phyloP scores from a whole-genome alignment of 2,113 vertebrate genomes.

The Hystrix cristata region DNA sequence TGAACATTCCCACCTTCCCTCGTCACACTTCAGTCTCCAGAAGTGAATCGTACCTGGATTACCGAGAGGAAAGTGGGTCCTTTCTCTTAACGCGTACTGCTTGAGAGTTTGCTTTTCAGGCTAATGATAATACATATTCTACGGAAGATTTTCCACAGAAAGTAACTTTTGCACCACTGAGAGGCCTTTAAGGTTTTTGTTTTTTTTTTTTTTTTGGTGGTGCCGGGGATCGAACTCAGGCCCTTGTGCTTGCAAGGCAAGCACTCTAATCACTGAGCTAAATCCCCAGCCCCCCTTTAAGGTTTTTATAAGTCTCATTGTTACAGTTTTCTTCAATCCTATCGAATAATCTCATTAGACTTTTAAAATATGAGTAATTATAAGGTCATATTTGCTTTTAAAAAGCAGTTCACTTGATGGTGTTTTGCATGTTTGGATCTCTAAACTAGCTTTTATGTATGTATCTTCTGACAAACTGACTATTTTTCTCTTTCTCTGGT shows the following conservation, averaged over 20 bases:
- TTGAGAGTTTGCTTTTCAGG: background rate
- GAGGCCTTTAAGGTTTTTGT: slow-evolving; percentile 50
- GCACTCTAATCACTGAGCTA: too few relatives aligned
- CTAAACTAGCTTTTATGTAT: slow-evolving; percentile 39
- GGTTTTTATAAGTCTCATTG: background rate
- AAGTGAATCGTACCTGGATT: background rate
- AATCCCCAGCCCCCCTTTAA: too few relatives aligned
- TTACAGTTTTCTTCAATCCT: background rate
- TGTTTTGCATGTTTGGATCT: slow-evolving; percentile 13
- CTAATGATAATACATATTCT: background rate
- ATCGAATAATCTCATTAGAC: background rate
- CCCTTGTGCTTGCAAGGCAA: too few relatives aligned
- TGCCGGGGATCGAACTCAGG: too few relatives aligned
- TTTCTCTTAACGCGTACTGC: background rate
- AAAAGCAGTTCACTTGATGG: slow-evolving; percentile 12
- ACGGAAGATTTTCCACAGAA: slow-evolving; percentile 20
- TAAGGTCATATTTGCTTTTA: slow-evolving; percentile 21
- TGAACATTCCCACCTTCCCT: background rate
- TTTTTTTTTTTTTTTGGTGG: too few relatives aligned
- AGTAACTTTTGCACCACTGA: background rate
- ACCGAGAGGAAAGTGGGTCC: background rate
- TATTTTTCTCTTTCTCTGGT: slow-evolving; percentile 57
- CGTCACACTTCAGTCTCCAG: background rate
- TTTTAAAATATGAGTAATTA: slow-evolving; percentile 52
- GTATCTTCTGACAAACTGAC: slow-evolving; percentile 68